Evolutionary conservation across 2,888 invertebrate species (phyloP).

Genomic region (Tachina grossa): DNA sequence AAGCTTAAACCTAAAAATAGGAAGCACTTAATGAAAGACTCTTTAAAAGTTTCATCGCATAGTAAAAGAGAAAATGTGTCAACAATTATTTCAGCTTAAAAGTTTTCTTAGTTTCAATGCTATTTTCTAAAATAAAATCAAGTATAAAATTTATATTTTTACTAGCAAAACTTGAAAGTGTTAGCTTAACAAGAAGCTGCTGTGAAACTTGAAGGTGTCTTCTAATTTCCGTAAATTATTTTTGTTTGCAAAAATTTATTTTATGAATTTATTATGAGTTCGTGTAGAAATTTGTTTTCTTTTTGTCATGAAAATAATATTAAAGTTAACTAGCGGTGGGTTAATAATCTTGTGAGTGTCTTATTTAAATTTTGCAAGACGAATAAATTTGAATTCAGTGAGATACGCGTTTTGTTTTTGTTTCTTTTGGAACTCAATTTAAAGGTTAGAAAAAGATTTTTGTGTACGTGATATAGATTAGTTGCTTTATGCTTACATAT

Average conservation of each 20-base stretch:
- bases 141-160: slow-evolving; percentile 5
- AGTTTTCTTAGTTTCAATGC: not conserved
- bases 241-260: not conserved
- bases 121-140: too few relatives aligned
- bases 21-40: too few relatives aligned
- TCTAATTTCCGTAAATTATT: not conserved
- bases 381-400: too few relatives aligned
- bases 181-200: not conserved
- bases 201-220: not conserved
- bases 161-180: not conserved
- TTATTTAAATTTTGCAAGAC: too few relatives aligned
- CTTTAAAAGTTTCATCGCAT: slow-evolving; percentile 8
- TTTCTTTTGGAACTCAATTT: not conserved
- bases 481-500: not conserved
- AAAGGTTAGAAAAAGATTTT: not conserved
- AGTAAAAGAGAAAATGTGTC: not conserved
- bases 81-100: slow-evolving; percentile 2
- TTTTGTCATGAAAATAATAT: not conserved
- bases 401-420: not conserved
- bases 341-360: not conserved
- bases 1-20: too few relatives aligned
- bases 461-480: not conserved
- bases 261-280: not conserved
- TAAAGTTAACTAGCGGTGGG: not conserved
- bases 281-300: not conserved